Conservation (phyloP, 23 tunicate genomes). For the Diplosoma virens region DNA sequence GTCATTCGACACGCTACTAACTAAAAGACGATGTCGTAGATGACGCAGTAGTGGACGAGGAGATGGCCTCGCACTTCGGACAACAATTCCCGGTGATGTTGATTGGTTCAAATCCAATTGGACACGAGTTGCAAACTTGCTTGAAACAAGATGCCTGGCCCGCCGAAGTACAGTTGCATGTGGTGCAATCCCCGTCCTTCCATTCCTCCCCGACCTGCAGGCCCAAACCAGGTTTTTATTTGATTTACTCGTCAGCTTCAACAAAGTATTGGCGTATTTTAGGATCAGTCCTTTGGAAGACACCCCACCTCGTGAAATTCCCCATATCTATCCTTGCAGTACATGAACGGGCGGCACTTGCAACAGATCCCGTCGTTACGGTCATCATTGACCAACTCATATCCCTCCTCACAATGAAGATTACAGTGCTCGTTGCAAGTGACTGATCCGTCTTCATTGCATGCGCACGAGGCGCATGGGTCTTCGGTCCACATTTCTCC, state of each 20-base stretch:
- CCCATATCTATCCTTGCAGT: too few relatives aligned
- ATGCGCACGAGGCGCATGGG: slow-evolving; percentile 77
- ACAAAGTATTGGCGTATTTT: too few relatives aligned
- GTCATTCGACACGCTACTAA: too few relatives aligned
- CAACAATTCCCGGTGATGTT: slow-evolving; percentile 58
- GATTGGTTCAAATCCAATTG: slow-evolving; percentile 29
- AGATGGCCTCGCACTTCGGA: slow-evolving; percentile 27
- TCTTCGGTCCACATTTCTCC: slow-evolving; percentile 51
- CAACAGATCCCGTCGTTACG: slow-evolving; percentile 81
- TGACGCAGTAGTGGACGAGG: neutral
- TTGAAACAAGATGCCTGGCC: slow-evolving; percentile 37
- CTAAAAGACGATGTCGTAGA: neutral
- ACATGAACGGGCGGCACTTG: slow-evolving; percentile 64
- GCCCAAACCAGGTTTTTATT: too few relatives aligned
- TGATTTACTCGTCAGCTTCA: too few relatives aligned
- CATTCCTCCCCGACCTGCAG: slow-evolving; percentile 68
- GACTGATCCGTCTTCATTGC: slow-evolving; percentile 58
- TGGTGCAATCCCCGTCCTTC: slow-evolving; percentile 45
- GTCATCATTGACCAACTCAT: slow-evolving; percentile 74
- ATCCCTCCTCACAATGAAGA: slow-evolving; percentile 57
- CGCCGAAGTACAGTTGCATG: slow-evolving; percentile 45
- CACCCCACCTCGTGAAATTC: too few relatives aligned
- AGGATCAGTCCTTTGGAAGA: too few relatives aligned
- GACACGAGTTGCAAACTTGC: slow-evolving; percentile 53
- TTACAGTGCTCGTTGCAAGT: slow-evolving; percentile 82